Evolutionary conservation across 2,888 invertebrate genomes (phyloP), one percentile per base, ranked within the genome.

Genomic region (Tenthredo distinguenda): DNA sequence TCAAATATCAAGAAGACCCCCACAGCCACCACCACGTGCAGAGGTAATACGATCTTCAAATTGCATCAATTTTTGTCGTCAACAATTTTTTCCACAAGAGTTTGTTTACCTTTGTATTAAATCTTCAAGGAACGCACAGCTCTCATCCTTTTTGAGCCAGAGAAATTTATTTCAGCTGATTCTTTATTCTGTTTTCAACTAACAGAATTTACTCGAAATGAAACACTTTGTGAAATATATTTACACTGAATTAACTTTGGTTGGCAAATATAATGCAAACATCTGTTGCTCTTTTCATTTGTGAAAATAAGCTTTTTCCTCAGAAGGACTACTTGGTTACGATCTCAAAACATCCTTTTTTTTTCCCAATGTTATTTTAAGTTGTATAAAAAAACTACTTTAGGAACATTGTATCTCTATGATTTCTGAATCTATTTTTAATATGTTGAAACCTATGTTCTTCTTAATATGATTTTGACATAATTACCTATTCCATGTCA

Each of bases 1-100:
- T 88, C 93, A 93, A 90, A 90, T 93, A 82, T 90, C 92, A 84
- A 93, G 93, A 88, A 92, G 92, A 89, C 92, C 92, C 12, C 85
- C 88, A 26, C 88, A 91, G 84, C 93, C 92, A 88, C 92, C 92
- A 86, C 89, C 92, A 83, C 89, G 93, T 89, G 90, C 93, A 86
- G 93, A 93, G 90, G 93, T 93, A 90, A 88, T 77, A 18, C 21
- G 18, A 62, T 40, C 0, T n/a, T 55, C 55, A 10, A 34, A 9
- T 31, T 34, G 81, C 62, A 9, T 10, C 15, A 7, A 31, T 81
- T 58, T 81, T 40, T 47, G 26, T 50, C 9, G 21, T n/a, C 2
- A n/a, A 10, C 18, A 79, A n/a, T 55, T 55, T 37, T 58, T 77
- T 12, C 1, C 9, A 26, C 40, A 12, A 40, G 21, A 0, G 6